A percentile compares a stretch with the other conserved stretches of the same genome.
phyloP scores from a whole-genome alignment of 2,113 vertebrate species.

The Marcusenius ussheri region DNA sequence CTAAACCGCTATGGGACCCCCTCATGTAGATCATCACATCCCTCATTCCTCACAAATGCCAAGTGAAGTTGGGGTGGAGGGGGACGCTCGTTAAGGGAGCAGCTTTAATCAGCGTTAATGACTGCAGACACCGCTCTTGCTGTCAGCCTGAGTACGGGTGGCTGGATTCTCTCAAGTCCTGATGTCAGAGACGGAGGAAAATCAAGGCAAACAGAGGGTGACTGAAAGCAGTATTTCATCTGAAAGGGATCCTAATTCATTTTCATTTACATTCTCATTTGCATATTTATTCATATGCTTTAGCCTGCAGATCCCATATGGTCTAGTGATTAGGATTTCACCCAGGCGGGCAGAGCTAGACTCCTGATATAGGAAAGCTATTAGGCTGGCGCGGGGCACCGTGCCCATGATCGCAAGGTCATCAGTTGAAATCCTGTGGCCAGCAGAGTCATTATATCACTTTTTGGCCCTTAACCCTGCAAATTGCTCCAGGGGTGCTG shows the following conservation, averaged over 20 bases:
- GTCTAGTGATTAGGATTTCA: background rate
- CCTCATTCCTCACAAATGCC: constrained; percentile 8
- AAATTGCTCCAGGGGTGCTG: background rate
- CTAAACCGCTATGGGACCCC: background rate
- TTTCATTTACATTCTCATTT: constrained; percentile 1
- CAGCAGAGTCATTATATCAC: background rate
- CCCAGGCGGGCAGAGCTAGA: background rate
- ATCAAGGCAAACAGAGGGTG: constrained; percentile 3
- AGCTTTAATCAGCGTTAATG: constrained; percentile 10
- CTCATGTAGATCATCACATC: background rate
- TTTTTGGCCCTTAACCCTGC: background rate
- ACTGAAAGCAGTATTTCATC: background rate
- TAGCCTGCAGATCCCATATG: background rate
- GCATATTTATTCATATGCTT: background rate
- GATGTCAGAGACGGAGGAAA: background rate
- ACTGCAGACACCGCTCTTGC: background rate
- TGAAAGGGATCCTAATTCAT: background rate
- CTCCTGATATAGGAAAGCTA: background rate
- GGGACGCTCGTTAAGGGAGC: background rate
- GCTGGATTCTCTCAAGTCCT: constrained; percentile 6
- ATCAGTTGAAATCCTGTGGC: background rate
- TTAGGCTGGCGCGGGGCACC: background rate
- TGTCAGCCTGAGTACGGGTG: constrained; percentile 4
- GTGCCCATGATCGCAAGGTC: background rate
- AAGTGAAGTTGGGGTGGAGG: background rate